Percentiles rank a stretch among this genome's conserved stretches.
Conservation (phyloP, 2,113 vertebrate genomes). For the Amblyornis subalaris region DNA sequence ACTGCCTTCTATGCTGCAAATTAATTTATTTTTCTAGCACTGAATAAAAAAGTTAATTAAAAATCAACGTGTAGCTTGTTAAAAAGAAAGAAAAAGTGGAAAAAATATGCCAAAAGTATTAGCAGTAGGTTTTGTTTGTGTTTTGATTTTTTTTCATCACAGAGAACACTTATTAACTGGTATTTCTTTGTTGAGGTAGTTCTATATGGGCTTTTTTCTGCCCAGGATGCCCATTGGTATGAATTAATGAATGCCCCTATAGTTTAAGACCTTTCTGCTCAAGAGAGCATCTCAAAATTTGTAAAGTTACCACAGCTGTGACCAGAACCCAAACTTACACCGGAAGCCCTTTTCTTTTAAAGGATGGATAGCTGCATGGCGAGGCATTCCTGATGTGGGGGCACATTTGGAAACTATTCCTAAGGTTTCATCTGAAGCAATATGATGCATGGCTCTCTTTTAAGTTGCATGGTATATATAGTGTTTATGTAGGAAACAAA, state of each 20-base stretch:
- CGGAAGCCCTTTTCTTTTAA: background rate
- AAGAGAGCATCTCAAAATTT: background rate
- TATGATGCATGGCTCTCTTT: background rate
- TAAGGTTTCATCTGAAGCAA: background rate
- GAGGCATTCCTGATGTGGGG: fast-evolving
- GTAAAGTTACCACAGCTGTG: background rate
- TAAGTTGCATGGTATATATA: background rate
- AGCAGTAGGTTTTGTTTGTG: fast-evolving
- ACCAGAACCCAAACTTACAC: background rate
- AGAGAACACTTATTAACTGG: fast-evolving
- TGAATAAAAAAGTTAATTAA: background rate
- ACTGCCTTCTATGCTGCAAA: background rate
- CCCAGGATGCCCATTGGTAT: background rate
- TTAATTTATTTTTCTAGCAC: background rate
- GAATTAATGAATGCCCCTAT: background rate
- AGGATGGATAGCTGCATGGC: background rate
- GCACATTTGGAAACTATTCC: background rate
- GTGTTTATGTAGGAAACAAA: background rate
- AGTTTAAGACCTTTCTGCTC: background rate
- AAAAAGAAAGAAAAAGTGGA: background rate
- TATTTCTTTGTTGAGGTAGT: background rate
- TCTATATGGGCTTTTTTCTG: background rate
- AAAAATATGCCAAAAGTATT: background rate
- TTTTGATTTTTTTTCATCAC: background rate
- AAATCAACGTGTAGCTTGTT: fast-evolving